Evolutionary conservation across 2,797 vertebrate species (phyloP), one percentile per base, ranked within the genome.

Genomic region (Microchirus variegatus): DNA sequence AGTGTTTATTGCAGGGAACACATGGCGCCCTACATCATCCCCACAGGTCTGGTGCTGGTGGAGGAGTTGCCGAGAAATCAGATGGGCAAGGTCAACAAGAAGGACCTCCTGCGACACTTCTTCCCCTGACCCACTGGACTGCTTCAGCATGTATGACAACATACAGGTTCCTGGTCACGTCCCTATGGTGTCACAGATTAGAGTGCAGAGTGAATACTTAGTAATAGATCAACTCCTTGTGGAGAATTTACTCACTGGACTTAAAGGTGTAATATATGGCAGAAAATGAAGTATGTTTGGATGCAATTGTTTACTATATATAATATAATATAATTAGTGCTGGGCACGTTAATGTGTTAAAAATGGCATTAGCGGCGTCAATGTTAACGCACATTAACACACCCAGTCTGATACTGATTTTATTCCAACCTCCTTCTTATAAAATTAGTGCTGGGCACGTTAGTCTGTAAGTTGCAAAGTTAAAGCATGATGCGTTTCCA

Each of bases 1-100:
- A 38, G 61, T 83, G 75, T 80, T 77, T 80, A 10, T 81, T 78
- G 35, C 93, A 99, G 97, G 88, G 90, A 91, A 3, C 77, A 80
- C 87, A 95, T 99, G 95, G 92, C 91, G 0, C 80, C 95, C 0
- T 97, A 97, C 67, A 75, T 69, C 53, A 87, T 98, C 81, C 96
- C 97, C 0, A 90, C 95, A 0, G 95, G 94, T 75, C 92, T 99
- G 70, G 80, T 96, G 42, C 87, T 95, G 87, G 94, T 99, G 89
- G 94, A 96, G 54, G 93, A 95, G 82, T 92, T 99, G 78, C 96
- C 96, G 0, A 92, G 96, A 77, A 99, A 99, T 86, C 96, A 96
- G 84, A 97, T 99, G 96, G 97, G 97, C 37, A 99, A 99, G 83
- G 91, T 97, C 88, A 97, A 98, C 90, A 99, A 99, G 92, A 96